Conservation (phyloP, 2,888 invertebrate species). For the Lasioglossum marginatum region DNA sequence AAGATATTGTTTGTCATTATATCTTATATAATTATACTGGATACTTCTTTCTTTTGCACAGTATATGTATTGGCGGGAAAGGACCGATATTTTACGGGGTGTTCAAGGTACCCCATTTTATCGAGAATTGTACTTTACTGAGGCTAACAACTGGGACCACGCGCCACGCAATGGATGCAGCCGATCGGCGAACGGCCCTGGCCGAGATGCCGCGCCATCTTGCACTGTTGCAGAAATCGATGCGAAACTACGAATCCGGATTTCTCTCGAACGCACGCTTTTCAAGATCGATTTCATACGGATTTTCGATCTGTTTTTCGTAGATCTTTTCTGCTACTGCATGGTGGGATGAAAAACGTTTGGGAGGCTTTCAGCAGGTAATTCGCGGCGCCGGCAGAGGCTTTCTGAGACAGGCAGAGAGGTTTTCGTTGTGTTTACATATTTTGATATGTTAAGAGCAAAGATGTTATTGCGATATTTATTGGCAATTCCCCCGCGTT, state of each 20-base stretch:
- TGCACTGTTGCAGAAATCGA: constrained; percentile 29
- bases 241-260: neutral
- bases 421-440: neutral
- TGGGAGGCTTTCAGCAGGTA: too few species aligned
- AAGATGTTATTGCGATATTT: neutral
- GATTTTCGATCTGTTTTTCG: neutral
- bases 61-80: too few species aligned
- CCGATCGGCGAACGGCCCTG: neutral
- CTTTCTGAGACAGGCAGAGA: too few species aligned
- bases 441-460: neutral
- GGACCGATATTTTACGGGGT: too few species aligned
- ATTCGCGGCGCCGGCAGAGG: neutral
- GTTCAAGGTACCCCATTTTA: too few species aligned
- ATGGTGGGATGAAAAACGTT: fast-evolving
- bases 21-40: too few species aligned
- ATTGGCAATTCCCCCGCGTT: neutral
- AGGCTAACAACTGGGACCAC: neutral
- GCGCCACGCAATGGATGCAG: constrained; percentile 37
- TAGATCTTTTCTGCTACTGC: neutral
- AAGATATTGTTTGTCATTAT: too few species aligned
- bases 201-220: constrained; percentile 47
- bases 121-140: too few species aligned
- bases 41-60: too few species aligned
- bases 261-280: neutral
- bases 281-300: neutral